Evolutionary conservation across 1,140 invertebrate genomes (phyloP), one percentile per base, ranked within the genome.

Genomic region (Drosophila melanica): DNA sequence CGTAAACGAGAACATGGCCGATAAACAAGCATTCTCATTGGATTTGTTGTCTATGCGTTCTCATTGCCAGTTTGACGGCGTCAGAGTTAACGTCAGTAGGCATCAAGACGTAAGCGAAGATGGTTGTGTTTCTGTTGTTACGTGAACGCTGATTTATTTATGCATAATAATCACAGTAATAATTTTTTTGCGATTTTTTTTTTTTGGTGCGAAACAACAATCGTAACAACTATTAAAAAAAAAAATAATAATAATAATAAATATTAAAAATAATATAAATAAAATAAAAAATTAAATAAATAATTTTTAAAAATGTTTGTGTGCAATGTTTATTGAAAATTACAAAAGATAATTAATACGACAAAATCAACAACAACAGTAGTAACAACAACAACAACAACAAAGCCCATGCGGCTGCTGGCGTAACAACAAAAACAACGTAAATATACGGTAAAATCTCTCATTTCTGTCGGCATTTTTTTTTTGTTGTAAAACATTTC

Each of bases 51-150:
- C 72, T 50, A 68, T 74, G 66, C 55, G 51, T 75, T 70, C 57
- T 60, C 66, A 75, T 70, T 70, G 66, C 58, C 59, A 75, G 66
- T 74, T 68, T 8, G 65, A 63, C 54, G 71, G 65, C 71, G 58
- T 69, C 69, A 74, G 65, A 69, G 71, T 74, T 74, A 69, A 74
- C 66, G 70, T 73, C 70, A 73, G 70, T 73, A 48, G 70, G 72
- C 72, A 75, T 60, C 45, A 48, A 57, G 68, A 75, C 68, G 74
- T 72, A 63, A 77, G 67, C 76, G 74, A 77, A 64, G 76, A 81
- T 81, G 79, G 79, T 81, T 81, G 70, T 81, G 75, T 73, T 81
- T 81, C 59, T 73, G 69, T 81, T 81, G 79, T 81, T 81, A 81
- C 79, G 79, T 81, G 79, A 82, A 81, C 79, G 64, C 57, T 71